Percentiles rank a stretch among this genome's conserved stretches.
Conservation (phyloP, 2,888 invertebrate genomes). For the Cecidostiba fungosa region DNA sequence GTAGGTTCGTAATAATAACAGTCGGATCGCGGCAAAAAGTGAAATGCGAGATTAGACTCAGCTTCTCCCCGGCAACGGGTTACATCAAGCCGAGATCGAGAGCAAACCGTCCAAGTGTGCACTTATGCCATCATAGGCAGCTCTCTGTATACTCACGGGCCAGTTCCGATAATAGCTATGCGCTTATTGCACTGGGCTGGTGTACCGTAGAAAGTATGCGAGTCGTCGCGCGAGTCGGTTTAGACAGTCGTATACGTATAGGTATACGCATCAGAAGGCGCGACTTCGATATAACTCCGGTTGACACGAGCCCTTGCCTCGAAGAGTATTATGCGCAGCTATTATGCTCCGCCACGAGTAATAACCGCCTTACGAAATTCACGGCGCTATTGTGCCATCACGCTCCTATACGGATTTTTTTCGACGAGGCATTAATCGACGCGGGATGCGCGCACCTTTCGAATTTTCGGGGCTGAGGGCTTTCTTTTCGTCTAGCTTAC, state of each 20-base stretch:
- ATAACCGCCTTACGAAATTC: constrained; percentile 51
- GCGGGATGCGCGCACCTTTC: neutral
- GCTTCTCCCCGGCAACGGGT: neutral
- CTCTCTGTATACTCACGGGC: neutral
- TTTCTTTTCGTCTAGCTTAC: neutral
- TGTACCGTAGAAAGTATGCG: constrained; percentile 28
- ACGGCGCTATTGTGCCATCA: neutral
- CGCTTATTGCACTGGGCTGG: constrained; percentile 3
- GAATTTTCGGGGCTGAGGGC: neutral
- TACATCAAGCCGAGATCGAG: constrained; percentile 19
- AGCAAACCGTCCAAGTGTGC: constrained; percentile 27
- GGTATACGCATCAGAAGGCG: too few species aligned
- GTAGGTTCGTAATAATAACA: neutral
- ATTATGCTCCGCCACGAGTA: constrained; percentile 36
- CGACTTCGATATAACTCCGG: constrained; percentile 16
- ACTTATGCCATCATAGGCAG: constrained; percentile 47
- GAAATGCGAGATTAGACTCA: neutral
- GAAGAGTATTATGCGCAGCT: neutral
- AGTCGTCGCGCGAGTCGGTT: neutral
- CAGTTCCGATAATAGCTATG: constrained; percentile 37
- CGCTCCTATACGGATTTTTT: neutral
- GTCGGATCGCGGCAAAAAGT: too few species aligned
- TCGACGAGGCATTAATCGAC: neutral
- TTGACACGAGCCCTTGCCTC: neutral
- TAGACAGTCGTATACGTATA: neutral